phyloP scores from a whole-genome alignment of 2,888 invertebrate species.

The Stenodema calcarata region DNA sequence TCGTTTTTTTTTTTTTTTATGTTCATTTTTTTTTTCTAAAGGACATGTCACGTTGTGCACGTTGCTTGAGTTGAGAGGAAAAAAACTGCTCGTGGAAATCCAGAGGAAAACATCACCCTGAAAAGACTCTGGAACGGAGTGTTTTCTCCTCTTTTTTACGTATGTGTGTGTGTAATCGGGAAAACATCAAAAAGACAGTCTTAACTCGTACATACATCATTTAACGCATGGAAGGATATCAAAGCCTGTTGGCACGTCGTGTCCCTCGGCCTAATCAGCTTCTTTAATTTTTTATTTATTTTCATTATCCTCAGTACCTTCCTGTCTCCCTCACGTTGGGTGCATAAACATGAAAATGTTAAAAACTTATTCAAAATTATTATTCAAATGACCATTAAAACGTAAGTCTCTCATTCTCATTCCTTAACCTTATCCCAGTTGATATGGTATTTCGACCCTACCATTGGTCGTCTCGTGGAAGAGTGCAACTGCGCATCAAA shows the following conservation, averaged over 20 bases:
- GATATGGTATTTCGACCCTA: too few species aligned
- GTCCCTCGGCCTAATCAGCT: not conserved
- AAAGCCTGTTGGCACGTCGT: not conserved
- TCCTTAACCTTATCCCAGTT: too few species aligned
- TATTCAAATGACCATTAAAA: too few species aligned
- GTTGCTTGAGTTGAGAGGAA: not conserved
- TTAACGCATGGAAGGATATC: slow-evolving; percentile 8
- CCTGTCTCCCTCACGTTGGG: too few species aligned
- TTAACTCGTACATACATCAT: slow-evolving; percentile 13
- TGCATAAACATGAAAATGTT: too few species aligned
- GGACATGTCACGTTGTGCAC: not conserved
- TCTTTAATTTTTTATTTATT: not conserved
- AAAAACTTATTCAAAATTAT: too few species aligned
- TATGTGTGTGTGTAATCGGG: not conserved
- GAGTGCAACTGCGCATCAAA: too few species aligned
- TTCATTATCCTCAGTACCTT: not conserved
- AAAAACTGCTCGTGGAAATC: not conserved
- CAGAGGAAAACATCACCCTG: not conserved
- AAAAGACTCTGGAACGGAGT: not conserved
- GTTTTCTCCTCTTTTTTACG: not conserved
- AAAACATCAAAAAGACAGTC: slow-evolving; percentile 18
- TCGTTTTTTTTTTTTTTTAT: too few species aligned
- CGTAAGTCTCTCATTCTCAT: too few species aligned
- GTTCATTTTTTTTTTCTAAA: not conserved
- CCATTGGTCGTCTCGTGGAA: too few species aligned